Base-by-base conservation (phyloP, 2,888 invertebrate genomes). In the Tridacna gigas region DNA sequence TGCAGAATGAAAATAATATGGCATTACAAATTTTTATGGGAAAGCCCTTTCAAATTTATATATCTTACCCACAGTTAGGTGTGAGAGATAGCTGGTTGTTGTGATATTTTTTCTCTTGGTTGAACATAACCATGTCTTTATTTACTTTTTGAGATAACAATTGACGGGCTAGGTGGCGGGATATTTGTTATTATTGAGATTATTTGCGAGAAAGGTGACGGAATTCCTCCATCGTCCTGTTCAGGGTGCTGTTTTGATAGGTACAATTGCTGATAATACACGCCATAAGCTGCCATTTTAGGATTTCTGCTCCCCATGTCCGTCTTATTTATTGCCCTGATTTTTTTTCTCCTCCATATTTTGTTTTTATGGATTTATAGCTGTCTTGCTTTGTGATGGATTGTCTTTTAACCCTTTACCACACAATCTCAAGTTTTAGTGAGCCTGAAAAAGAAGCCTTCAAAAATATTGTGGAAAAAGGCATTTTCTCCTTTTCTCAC, bases 171-270 rank as follows among this genome's bases (percentile, higher is more conserved):
- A 69, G 45, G 69, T 69, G 69, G 71, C 71, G 51, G 48, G 71
- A 48, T 74, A 83, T 77, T 80, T 76, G 78, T 84, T 76, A 84
- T 74, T 56, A 67, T 78, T 73, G 84, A 74, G 79, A 80, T 80
- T 80, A 71, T 66, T 56, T 69, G 28, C 75, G 67, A 48, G 67
- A 63, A 75, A 79, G 84, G 84, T 84, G 84, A 75, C 63, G 45
- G 75, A 67, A 84, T 84, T 73, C 81, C 81, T 15, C 11, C 12
- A 81, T 84, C 47, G 84, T 74, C 65, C 51, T 22, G 81, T 26
- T 67, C 56, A 45, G 75, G 26, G 77, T 82, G 84, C 82, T 78
- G 79, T 37, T 74, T 65, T 79, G 79, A 84, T 79, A 79, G 84
- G 79, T 78, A 82, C 56, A 74, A 84, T 84, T 82, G 84, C 76